phyloP scores from a whole-genome alignment of 2,797 vertebrate genomes.

The Schizothorax lantsangensis region DNA sequence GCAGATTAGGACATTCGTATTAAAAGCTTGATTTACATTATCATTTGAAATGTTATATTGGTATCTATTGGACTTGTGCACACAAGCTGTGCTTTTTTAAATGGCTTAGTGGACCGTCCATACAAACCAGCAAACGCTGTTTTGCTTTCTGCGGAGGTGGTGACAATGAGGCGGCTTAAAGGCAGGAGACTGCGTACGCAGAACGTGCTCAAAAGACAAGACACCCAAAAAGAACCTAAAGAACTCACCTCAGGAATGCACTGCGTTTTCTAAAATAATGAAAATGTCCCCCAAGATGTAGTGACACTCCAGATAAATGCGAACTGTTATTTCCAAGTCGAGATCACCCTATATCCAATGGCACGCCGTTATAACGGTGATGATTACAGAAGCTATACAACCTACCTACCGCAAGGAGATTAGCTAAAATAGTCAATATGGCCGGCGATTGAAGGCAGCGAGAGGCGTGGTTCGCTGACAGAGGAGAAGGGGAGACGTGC shows the following conservation, averaged over 20 bases:
- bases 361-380: conserved; percentile 57
- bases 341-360: conserved; percentile 14
- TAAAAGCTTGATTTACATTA: not conserved
- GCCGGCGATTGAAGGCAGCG: conserved; percentile 64
- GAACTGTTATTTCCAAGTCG: not conserved
- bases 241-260: conserved; percentile 58
- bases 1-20: not conserved
- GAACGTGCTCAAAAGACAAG: not conserved
- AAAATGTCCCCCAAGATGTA: conserved; percentile 24
- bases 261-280: conserved; percentile 33
- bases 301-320: not conserved
- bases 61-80: not conserved
- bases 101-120: not conserved
- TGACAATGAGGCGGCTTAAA: not conserved
- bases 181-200: not conserved
- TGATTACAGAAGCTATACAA: conserved; percentile 47
- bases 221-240: conserved; percentile 4
- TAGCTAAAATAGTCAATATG: conserved; percentile 74
- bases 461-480: conserved; percentile 56
- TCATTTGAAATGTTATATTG: not conserved
- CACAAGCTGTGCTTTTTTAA: not conserved
- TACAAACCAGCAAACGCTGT: not conserved
- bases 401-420: conserved; percentile 71
- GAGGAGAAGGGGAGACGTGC: conserved; percentile 28
- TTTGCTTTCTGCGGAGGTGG: not conserved